phyloP scores from a whole-genome alignment of 2,113 vertebrate species.

The Arenaria interpres region DNA sequence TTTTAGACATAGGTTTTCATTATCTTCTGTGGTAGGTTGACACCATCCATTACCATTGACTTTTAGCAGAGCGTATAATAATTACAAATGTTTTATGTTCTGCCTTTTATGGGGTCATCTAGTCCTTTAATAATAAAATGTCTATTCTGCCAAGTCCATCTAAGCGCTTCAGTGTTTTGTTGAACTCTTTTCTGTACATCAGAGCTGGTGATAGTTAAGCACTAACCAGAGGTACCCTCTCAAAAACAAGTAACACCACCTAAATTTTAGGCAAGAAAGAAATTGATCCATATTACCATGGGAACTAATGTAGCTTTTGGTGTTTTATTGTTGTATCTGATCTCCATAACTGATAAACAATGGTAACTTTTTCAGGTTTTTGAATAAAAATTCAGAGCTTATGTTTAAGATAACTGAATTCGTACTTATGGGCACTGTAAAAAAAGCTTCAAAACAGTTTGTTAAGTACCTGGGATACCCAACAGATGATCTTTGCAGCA shows the following conservation, averaged over 20 bases:
- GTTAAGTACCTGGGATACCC: background rate
- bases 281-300: background rate
- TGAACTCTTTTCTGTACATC: background rate
- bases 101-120: background rate
- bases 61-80: background rate
- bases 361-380: background rate
- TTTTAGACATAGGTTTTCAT: background rate
- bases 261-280: background rate
- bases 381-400: background rate
- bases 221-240: background rate
- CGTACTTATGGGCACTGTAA: background rate
- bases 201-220: background rate
- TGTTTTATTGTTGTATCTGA: background rate
- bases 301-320: background rate
- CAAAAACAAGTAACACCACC: background rate
- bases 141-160: background rate
- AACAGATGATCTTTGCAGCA: background rate
- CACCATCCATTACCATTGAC: background rate
- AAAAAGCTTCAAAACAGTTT: background rate
- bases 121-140: background rate
- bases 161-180: background rate
- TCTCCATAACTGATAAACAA: background rate
- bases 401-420: background rate
- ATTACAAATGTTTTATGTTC: background rate
- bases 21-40: background rate